phyloP scores from a whole-genome alignment of 2,797 vertebrate species.

The Spinus pinus region DNA sequence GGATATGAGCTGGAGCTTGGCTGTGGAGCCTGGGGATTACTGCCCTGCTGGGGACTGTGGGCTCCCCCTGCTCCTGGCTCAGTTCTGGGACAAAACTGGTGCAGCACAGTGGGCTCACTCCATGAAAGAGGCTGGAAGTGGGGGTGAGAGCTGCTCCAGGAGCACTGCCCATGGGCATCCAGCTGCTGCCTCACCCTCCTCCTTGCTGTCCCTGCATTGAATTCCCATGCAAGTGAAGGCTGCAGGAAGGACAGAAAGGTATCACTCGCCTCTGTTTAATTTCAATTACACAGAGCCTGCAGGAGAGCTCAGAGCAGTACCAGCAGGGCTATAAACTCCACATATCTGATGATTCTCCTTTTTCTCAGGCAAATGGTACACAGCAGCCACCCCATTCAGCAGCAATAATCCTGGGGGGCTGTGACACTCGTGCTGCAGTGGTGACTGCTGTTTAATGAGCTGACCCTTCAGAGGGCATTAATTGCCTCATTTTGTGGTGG shows the following conservation, averaged over 20 bases:
- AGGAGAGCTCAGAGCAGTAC: not conserved
- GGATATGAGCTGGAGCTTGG: not conserved
- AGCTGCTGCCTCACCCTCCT: not conserved
- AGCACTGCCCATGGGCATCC: not conserved
- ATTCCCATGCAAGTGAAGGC: not conserved
- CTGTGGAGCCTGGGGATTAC: not conserved
- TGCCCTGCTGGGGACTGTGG: not conserved
- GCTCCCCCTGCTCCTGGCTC: rapidly evolving
- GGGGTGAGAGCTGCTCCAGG: not conserved
- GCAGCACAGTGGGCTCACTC: rapidly evolving
- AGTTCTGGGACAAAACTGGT: rapidly evolving
- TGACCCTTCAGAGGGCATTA: not conserved
- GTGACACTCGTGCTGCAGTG: rapidly evolving
- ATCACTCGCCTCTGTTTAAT: not conserved
- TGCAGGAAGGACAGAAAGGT: not conserved
- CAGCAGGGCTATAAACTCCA: slow-evolving; percentile 2
- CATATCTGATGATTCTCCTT: not conserved
- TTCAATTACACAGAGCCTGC: not conserved
- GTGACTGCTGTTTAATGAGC: not conserved
- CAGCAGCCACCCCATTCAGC: not conserved
- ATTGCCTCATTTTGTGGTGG: rapidly evolving
- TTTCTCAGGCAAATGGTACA: not conserved
- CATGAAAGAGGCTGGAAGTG: rapidly evolving
- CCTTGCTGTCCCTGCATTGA: rapidly evolving
- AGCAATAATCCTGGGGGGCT: not conserved